phyloP scores from a whole-genome alignment of 2,113 vertebrate genomes.

The Gymnobelideus leadbeateri region DNA sequence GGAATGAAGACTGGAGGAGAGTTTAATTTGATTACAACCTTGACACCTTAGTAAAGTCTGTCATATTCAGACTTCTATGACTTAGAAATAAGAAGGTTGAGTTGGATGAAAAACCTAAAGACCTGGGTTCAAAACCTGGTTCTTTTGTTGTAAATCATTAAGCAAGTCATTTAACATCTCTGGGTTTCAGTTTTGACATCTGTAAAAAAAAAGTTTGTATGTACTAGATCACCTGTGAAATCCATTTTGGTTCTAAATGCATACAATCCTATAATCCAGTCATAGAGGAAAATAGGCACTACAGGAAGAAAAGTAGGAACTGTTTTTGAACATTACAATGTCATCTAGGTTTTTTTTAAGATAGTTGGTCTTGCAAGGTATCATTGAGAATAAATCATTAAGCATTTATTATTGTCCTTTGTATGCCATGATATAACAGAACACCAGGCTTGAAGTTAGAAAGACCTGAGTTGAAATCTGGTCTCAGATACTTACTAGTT shows the following conservation, averaged over 20 bases:
- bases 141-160: background rate
- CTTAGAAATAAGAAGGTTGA: background rate
- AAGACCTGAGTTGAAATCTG: background rate
- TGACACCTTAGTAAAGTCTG: background rate
- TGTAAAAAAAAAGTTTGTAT: background rate
- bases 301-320: background rate
- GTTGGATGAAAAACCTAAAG: background rate
- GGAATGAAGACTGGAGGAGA: background rate
- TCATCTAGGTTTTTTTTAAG: background rate
- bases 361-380: background rate
- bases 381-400: constrained; percentile 14
- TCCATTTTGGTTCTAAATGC: background rate
- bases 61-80: background rate
- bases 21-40: background rate
- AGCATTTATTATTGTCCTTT: background rate
- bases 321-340: background rate
- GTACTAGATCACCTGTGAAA: background rate
- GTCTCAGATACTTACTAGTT: background rate
- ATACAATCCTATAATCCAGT: background rate
- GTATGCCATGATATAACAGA: background rate
- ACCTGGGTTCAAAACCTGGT: background rate
- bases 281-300: constrained; percentile 28
- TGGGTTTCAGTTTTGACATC: background rate
- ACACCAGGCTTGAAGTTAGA: background rate
- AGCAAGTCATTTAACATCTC: background rate